These are phyloP conservation scores for Vollenhovia emeryi DNA, from an alignment of 1,140 invertebrate species.

Conservation along the genomic window DNA sequence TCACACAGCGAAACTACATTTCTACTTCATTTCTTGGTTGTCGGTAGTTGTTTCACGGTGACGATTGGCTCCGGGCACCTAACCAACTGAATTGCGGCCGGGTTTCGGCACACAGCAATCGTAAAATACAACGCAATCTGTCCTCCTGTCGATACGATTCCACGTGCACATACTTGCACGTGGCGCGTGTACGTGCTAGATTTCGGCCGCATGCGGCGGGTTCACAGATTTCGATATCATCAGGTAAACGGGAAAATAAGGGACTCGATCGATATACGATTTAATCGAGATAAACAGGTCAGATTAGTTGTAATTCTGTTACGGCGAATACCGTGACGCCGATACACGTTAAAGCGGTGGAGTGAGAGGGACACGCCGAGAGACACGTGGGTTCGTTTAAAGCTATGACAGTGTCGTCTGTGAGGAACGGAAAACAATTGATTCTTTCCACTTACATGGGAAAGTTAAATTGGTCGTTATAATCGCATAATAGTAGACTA, in stretches of 20 bases:
- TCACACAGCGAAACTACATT: slow-evolving; percentile 8
- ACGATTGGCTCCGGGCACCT: slow-evolving; percentile 44
- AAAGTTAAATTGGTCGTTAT: not conserved
- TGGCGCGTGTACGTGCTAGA: not conserved
- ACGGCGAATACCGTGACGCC: not conserved
- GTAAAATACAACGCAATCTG: slow-evolving; percentile 71
- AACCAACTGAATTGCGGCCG: slow-evolving; percentile 47
- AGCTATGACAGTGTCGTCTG: not conserved
- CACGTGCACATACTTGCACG: slow-evolving; percentile 13
- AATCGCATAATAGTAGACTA: no score
- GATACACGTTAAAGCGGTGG: slow-evolving; percentile 25
- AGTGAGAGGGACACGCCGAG: not conserved
- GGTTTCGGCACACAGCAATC: not conserved
- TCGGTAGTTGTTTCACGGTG: slow-evolving; percentile 10
- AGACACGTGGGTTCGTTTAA: slow-evolving; percentile 18
- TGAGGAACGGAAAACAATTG: not conserved
- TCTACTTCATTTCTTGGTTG: slow-evolving; percentile 47
- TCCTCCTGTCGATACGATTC: slow-evolving; percentile 59
- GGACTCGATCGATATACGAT: slow-evolving; percentile 13
- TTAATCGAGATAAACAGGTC: slow-evolving; percentile 7
- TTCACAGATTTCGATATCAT: slow-evolving; percentile 21
- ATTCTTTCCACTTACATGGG: not conserved
- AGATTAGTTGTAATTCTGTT: slow-evolving; percentile 35
- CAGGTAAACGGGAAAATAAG: slow-evolving; percentile 45
- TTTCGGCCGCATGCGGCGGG: not conserved